phyloP scores from a whole-genome alignment of 2,888 invertebrate genomes.

The Leucozona laternaria region DNA sequence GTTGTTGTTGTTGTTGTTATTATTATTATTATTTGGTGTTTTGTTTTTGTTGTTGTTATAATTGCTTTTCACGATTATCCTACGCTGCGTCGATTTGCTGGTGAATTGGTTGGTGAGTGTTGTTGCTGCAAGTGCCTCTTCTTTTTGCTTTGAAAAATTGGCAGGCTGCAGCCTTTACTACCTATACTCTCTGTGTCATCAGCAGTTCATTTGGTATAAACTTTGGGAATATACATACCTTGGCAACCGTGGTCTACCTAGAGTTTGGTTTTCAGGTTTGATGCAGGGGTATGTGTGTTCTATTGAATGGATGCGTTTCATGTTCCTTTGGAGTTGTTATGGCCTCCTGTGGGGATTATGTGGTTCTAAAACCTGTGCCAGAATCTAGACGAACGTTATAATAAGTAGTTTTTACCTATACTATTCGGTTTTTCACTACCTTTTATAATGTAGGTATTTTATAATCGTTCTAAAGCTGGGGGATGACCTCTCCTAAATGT shows the following conservation, averaged over 20 bases:
- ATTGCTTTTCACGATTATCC: constrained; percentile 61
- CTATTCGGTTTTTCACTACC: not conserved
- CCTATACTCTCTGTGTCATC: not conserved
- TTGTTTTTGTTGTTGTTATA: constrained; percentile 62
- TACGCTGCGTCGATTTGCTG: not conserved
- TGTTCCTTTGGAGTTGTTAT: constrained; percentile 23
- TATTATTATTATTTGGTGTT: constrained; percentile 22
- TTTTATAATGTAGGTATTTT: no score
- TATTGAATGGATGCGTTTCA: not conserved
- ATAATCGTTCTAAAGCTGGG: no score
- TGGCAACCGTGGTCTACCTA: not conserved
- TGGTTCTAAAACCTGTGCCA: not conserved
- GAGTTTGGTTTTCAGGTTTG: constrained; percentile 20
- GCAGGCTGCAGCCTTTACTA: not conserved
- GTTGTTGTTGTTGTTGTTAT: constrained; percentile 29
- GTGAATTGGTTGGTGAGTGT: constrained; percentile 37
- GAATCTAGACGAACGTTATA: not conserved
- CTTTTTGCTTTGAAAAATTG: constrained; percentile 46
- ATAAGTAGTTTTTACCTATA: no score
- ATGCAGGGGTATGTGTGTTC: not conserved
- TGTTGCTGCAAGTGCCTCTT: constrained; percentile 64
- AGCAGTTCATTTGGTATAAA: constrained; percentile 7
- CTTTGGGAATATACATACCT: not conserved
- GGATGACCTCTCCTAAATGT: no score
- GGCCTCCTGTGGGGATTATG: constrained; percentile 29